Evolutionary conservation across 2,113 vertebrate species (phyloP), one percentile per base, ranked within the genome.

Genomic region (Heloderma charlesbogerti): DNA sequence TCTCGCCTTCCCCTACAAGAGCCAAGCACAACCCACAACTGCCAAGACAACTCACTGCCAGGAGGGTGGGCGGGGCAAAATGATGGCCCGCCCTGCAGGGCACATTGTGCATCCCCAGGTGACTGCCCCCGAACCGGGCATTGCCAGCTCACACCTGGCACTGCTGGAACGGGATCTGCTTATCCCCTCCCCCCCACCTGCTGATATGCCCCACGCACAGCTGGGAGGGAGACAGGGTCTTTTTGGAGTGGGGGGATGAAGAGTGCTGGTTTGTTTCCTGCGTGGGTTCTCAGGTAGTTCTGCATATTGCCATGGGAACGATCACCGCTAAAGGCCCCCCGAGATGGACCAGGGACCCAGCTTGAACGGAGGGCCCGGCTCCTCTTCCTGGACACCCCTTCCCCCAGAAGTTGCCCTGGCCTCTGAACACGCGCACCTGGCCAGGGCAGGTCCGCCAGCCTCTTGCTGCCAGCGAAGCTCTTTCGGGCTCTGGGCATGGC

Each of bases 41-140:
- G 89, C 89, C 89, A 90, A 43, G 84, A 67, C n/a, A 86, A 90
- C 51, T 90, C 89, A 90, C 90, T 91, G 85, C 86, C 79, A 82
- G 84, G 22, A 74, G 72, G 27, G 45, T 29, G 25, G 9, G 45
- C 15, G 45, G 18, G 54, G 37, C 29, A 37, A 37, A 3, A n/a
- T 12, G 2, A 40, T 40, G 40, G 74, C 18, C 37, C 16, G 20
- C 5, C 74, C 54, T 63, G 27, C 29, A 29, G 8, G 12, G 57
- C n/a, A 29, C 22, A 18, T 4, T 7, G 43, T 71, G 57, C 22
- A 6, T 4, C 43, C 25, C 22, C 22, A 54, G 10, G 51, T 7
- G 51, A 54, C 10, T 54, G 51, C 13, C 48, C 15, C 48, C n/a
- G 31, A 1, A 2, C 15, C 71, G 22, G 12, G 34, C n/a, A 18